Base-by-base conservation (phyloP, 2,113 vertebrate genomes). In the Cynocephalus volans region DNA sequence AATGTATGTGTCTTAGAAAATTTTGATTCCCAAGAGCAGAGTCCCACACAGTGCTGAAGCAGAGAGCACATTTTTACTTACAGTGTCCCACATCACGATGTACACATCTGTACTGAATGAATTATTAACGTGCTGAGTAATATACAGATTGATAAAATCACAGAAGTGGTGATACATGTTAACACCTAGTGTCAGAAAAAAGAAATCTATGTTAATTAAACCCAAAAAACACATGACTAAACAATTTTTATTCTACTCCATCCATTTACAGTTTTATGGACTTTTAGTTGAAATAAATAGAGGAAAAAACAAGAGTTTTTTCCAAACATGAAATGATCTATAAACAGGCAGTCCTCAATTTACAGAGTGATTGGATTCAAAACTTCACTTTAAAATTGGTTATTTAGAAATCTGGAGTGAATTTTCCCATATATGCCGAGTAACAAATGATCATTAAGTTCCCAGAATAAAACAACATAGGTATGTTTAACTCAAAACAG, bases 101-200 rank as follows among this genome's bases (percentile, higher is more conserved):
- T 99, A 98, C 98, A 99, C 98, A 31, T 99, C 99, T 6, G 99
- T 99, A 87, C 98, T 99, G 99, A 99, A 99, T 24, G 99, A 99
- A 96, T 99, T 99, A 97, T 99, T 99, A 54, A 99, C 97, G 65
- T 99, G 99, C 95, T 99, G 99, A 18, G 99, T 99, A 86, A 99
- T 99, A 95, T 99, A 99, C 50, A 99, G 99, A 90, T 99, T 99
- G 98, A 99, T 98, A 90, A 99, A 99, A 96, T 99, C 99, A 96
- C 99, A 99, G 98, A 99, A 99, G 97, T 99, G 99, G 96, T 99
- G 99, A 97, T 99, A 99, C 99, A 99, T 99, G 96, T 99, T 99
- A 75, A 99, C 99, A 83, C 99, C 99, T 99, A 93, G 73, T 19
- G 96, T 73, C 80, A 79, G 88, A 41, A 76, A 75, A 86, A 58